Conservation (phyloP, 2,113 vertebrate genomes). For the Bubo blakistoni region DNA sequence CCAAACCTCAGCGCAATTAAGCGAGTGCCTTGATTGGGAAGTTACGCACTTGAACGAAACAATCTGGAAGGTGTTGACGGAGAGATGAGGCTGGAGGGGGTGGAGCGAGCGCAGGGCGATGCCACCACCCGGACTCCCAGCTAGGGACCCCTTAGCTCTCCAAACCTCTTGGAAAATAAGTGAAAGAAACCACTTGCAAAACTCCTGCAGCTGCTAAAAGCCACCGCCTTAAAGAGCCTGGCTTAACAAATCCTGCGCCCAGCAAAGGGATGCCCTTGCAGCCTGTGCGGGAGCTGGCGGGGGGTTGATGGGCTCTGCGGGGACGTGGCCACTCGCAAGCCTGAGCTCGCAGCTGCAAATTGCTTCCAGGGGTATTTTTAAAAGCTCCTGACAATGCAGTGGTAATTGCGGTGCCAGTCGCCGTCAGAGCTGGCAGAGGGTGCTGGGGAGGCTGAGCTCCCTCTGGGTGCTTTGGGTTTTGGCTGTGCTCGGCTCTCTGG, state of each 20-base stretch:
- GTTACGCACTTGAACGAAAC: background rate
- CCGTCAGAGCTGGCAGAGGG: background rate
- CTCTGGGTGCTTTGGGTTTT: background rate
- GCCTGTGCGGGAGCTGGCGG: background rate
- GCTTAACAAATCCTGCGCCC: background rate
- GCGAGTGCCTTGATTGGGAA: constrained; percentile 10
- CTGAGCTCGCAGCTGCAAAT: background rate
- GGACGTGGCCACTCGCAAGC: background rate
- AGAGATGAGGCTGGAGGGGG: background rate
- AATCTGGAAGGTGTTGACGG: background rate
- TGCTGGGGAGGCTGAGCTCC: background rate
- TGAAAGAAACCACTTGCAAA: background rate
- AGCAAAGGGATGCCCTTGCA: background rate
- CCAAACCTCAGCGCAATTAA: background rate
- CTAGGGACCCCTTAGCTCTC: background rate
- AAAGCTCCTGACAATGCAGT: background rate
- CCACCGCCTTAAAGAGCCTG: rapidly evolving
- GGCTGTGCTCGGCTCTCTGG: background rate
- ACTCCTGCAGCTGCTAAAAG: background rate
- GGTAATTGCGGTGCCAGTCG: background rate
- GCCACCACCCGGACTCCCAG: background rate
- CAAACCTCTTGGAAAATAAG: background rate
- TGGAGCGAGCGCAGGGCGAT: background rate
- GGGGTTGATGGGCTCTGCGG: background rate
- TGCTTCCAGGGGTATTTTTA: background rate